Evolutionary conservation across 2,797 vertebrate species (phyloP).

Genomic region (Heteromormyrus szaboi): DNA sequence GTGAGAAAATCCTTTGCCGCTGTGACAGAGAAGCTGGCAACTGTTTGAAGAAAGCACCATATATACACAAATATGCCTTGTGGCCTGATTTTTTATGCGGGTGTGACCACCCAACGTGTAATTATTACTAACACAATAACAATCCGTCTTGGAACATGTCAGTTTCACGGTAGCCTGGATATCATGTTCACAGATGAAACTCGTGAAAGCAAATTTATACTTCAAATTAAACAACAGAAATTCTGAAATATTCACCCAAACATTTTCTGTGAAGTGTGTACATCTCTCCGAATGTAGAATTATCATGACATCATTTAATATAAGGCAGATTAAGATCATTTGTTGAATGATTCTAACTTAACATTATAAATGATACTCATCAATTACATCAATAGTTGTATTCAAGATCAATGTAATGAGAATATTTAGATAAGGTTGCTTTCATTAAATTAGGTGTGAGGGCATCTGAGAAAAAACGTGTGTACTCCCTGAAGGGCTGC

Average conservation of each 20-base stretch:
- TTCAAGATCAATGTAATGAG: not conserved
- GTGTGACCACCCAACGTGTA: conserved; percentile 62
- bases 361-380: not conserved
- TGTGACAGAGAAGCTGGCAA: conserved; percentile 77
- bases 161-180: conserved; percentile 20
- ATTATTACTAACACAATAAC: conserved; percentile 50
- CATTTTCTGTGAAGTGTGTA: not conserved
- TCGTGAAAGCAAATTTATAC: not conserved
- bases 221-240: not conserved
- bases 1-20: conserved; percentile 75
- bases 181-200: not conserved
- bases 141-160: not conserved
- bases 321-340: not conserved
- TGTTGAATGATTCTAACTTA: not conserved
- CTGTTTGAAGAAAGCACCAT: conserved; percentile 72
- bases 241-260: not conserved
- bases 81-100: conserved; percentile 76
- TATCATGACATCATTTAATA: not conserved
- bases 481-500: not conserved
- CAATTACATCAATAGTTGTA: not conserved
- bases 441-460: not conserved
- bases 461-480: not conserved
- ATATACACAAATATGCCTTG: conserved; percentile 61
- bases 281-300: not conserved
- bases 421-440: not conserved